Evolutionary conservation across 37 sponge, comb jelly and placozoan species (phyloP), one percentile per base, ranked within the genome.

Genomic region (Oopsacas minuta): DNA sequence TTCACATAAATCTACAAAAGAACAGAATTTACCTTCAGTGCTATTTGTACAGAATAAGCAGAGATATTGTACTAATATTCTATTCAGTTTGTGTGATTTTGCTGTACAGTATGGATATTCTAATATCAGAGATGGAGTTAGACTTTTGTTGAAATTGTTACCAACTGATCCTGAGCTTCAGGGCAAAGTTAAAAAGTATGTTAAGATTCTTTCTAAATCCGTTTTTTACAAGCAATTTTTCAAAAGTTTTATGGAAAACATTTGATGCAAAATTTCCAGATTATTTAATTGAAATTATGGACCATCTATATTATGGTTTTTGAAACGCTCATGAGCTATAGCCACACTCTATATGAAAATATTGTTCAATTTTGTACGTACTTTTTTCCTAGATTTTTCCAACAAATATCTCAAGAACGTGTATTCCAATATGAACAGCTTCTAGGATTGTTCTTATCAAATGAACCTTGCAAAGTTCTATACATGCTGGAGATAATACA

Each of bases 41-140:
- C 17, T 46, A 46, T 46, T 46, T 17, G 51, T 46, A 12, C 51
- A 46, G 51, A 46, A 46, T 46, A 46, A 46, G 51, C 51, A 46
- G 17, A 12, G 51, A 22, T 46, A 46, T 46, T 46, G 12, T 49
- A 87, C 89, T 0, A 36, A 61, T 25, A 88, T 93, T 81, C 84
- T 93, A 23, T 52, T 93, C 38, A 49, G 37, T 22, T 39, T 93
- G 36, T 88, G 92, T 88, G 94, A 93, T 39, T 93, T 90, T 88
- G 91, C 92, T 23, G 38, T 93, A 0, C 53, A 39, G 46, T 37
- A 88, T 52, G 84, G 75, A 23, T 75, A 83, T 23, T 28, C 82
- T 23, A 38, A 49, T 25, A 86, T 93, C 52, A 89, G 91, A 38
- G 94, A 93, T 36, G 61, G 87, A 37, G 87, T 86, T 35, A 81